Base-by-base conservation (phyloP, 2,888 invertebrate species). In the Drosophila quinaria region DNA sequence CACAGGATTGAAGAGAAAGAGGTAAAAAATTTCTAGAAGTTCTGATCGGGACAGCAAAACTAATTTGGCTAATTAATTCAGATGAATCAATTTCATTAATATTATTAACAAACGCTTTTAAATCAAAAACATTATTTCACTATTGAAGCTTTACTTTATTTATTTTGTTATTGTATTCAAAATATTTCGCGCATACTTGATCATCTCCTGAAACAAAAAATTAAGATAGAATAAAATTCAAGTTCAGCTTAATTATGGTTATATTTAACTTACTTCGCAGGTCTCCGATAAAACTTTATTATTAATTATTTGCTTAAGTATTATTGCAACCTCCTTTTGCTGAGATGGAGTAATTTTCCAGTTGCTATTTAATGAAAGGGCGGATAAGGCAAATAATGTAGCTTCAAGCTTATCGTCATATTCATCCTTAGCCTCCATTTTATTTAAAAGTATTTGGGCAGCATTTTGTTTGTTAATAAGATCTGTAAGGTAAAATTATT, bases 341-440 rank as follows among this genome's bases (percentile, higher is more conserved):
- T 71, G 58, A 2, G 59, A 51, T 3, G 52, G 39, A 0, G 70
- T 46, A 5, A 44, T 33, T 6, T 55, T 82, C 66, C 82, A 67
- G 3, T 74, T 70, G 10, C 58, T 66, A 10, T 71, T 59, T 6
- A 33, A 8, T 0, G 82, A 80, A n/a, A 82, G 78, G 0, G 87
- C 63, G 1, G 90, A 87, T 1, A 90, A 42, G 2, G 84, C 84
- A 15, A 61, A 74, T 2, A 85, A 58, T 0, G 90, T 85, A 6
- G 87, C 74, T 39, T 85, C 89, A 1, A 80, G 68, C 41, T 78
- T 85, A 8, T 87, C 67, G 49, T 85, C 90, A 42, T 87, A 85
- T 35, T 80, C 87, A 4, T 52, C 37, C 13, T 80, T 63, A n/a
- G 37, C 51, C 33, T 71, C 70, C n/a, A 85, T 35, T 10, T 83